These are phyloP conservation scores for Acholoe squamosa DNA, from an alignment of 2,888 invertebrate species.

Conservation along the genomic window DNA sequence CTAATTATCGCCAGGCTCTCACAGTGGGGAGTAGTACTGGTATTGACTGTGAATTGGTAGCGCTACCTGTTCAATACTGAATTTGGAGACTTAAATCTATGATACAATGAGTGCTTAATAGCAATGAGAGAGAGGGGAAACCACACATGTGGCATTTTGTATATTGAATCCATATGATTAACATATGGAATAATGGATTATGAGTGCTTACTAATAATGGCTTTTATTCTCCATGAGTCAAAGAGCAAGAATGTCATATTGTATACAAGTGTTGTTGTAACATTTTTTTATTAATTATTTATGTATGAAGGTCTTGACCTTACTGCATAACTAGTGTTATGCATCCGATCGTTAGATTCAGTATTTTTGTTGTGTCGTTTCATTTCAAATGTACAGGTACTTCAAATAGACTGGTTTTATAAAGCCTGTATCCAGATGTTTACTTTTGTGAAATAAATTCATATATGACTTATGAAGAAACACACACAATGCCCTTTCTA, in stretches of 20 bases:
- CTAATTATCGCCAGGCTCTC: not conserved
- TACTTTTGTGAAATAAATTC: conserved; percentile 63
- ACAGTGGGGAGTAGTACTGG: too few species aligned
- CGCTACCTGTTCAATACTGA: too few species aligned
- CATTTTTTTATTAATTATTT: conserved; percentile 56
- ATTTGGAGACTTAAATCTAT: too few species aligned
- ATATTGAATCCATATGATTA: too few species aligned
- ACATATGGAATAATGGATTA: too few species aligned
- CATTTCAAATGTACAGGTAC: conserved; percentile 42
- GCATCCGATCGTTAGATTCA: conserved; percentile 27
- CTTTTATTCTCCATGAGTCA: too few species aligned
- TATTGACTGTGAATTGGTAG: too few species aligned
- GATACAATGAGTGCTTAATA: too few species aligned
- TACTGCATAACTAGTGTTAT: not conserved
- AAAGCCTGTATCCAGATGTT: conserved; percentile 59
- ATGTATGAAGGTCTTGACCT: conserved; percentile 37
- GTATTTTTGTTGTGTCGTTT: conserved; percentile 61
- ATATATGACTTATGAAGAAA: conserved; percentile 55
- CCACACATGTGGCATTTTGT: too few species aligned
- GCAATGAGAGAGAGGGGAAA: too few species aligned
- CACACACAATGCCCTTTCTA: not conserved
- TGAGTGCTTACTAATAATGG: too few species aligned
- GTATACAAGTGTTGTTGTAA: conserved; percentile 60
- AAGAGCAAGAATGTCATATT: conserved; percentile 30
- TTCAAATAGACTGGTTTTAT: conserved; percentile 46